Percentiles rank a stretch among this genome's conserved stretches.
These are phyloP conservation scores for Sinhomidia bicolor DNA, from an alignment of 2,888 invertebrate genomes.

Conservation along the genomic window DNA sequence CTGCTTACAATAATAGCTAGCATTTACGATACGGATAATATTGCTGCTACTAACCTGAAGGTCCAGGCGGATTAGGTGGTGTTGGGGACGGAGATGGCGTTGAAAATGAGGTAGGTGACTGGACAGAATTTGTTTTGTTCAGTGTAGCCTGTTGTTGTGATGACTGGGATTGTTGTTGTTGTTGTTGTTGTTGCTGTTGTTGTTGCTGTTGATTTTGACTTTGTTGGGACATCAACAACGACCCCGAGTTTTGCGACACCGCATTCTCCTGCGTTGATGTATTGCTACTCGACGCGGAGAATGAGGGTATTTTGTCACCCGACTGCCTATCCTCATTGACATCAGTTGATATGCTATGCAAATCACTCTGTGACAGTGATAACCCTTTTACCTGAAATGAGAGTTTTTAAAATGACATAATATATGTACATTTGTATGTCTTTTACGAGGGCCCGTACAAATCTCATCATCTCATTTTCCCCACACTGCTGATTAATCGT, in stretches of 20 bases:
- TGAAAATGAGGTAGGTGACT: slow-evolving; percentile 83
- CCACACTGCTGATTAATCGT: background rate
- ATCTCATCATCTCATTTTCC: background rate
- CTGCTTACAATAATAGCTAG: background rate
- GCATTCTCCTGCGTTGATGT: slow-evolving; percentile 79
- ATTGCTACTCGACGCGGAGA: slow-evolving; percentile 69
- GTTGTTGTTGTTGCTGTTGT: slow-evolving; percentile 66
- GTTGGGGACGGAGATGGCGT: slow-evolving; percentile 82
- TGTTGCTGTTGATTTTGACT: slow-evolving; percentile 76
- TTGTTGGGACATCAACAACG: slow-evolving; percentile 78
- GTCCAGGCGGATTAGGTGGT: slow-evolving; percentile 78
- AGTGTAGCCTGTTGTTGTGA: slow-evolving; percentile 69
- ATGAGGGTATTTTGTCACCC: slow-evolving; percentile 75
- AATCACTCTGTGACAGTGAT: slow-evolving; percentile 82
- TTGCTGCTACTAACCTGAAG: slow-evolving; percentile 64
- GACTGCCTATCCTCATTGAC: slow-evolving; percentile 78
- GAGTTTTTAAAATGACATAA: background rate
- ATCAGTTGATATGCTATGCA: slow-evolving; percentile 80
- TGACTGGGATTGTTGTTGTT: slow-evolving; percentile 76
- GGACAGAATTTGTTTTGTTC: slow-evolving; percentile 80
- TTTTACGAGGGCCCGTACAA: no score
- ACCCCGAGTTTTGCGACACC: slow-evolving; percentile 80
- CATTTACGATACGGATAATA: background rate
- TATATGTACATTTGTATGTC: background rate
- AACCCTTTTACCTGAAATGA: slow-evolving; percentile 87